These are phyloP conservation scores for Tylochromis polylepis DNA, from an alignment of 2,113 vertebrate genomes.

Conservation along the genomic window DNA sequence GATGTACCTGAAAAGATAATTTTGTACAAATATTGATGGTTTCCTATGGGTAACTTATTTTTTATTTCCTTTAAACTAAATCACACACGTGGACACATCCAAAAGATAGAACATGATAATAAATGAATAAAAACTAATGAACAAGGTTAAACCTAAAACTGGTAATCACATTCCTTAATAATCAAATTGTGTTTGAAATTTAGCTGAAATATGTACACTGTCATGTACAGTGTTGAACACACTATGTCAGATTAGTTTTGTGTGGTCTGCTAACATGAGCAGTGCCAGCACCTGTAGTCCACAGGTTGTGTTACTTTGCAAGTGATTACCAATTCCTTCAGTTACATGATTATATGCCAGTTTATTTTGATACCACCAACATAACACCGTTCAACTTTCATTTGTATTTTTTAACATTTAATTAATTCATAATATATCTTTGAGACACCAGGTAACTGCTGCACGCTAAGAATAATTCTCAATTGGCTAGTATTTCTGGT, in stretches of 20 bases:
- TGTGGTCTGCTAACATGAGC: background rate
- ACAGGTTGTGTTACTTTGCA: background rate
- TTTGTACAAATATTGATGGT: background rate
- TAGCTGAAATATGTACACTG: background rate
- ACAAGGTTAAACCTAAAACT: background rate
- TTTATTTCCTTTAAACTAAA: background rate
- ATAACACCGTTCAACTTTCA: background rate
- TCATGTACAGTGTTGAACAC: background rate
- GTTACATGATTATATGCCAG: background rate
- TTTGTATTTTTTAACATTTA: background rate
- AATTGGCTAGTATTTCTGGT: background rate
- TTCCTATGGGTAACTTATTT: background rate
- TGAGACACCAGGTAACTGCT: background rate
- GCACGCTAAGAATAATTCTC: background rate
- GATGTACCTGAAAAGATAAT: too few relatives aligned
- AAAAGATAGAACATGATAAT: background rate
- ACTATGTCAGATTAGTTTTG: background rate
- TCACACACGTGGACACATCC: accelerated
- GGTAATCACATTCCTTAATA: background rate
- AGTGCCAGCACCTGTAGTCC: background rate
- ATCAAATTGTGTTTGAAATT: background rate
- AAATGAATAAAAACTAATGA: background rate
- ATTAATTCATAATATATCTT: background rate
- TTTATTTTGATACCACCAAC: background rate
- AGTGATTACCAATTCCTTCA: background rate